Conservation (phyloP, 1,140 invertebrate species). For the Micrasema longulum region DNA sequence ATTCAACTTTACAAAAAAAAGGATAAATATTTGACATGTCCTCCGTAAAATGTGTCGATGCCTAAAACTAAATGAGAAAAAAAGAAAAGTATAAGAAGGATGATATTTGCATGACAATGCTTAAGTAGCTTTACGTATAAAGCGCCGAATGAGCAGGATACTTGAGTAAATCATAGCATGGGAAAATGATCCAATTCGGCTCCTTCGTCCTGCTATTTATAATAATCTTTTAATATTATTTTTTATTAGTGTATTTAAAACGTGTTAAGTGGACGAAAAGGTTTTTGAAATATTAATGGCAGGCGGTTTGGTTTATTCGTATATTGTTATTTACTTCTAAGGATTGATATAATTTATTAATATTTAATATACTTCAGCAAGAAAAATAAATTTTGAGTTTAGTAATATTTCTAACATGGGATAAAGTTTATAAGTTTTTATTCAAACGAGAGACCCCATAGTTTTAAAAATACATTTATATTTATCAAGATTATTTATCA, state of each 20-base stretch:
- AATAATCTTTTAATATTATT: background rate
- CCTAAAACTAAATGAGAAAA: background rate
- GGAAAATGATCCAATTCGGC: background rate
- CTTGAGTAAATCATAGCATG: constrained; percentile 4
- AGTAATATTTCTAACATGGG: too few species aligned
- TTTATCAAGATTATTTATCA: too few species aligned
- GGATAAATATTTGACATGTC: too few species aligned
- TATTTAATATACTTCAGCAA: background rate
- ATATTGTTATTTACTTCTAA: background rate
- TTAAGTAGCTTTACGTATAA: constrained; percentile 10
- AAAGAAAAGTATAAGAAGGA: background rate
- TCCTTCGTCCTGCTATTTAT: background rate
- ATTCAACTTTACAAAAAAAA: too few species aligned
- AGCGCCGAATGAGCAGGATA: constrained; percentile 6
- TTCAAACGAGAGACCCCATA: too few species aligned
- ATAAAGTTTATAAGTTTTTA: too few species aligned
- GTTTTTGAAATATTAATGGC: background rate
- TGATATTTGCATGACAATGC: constrained; percentile 34
- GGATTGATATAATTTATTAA: background rate
- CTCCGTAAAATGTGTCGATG: too few species aligned
- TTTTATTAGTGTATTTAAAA: background rate
- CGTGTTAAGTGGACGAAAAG: constrained; percentile 4
- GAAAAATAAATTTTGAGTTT: too few species aligned
- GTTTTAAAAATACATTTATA: too few species aligned
- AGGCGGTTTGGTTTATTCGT: background rate